Conservation (phyloP, 2,888 invertebrate species). For the Trypoxylon attenuatum region DNA sequence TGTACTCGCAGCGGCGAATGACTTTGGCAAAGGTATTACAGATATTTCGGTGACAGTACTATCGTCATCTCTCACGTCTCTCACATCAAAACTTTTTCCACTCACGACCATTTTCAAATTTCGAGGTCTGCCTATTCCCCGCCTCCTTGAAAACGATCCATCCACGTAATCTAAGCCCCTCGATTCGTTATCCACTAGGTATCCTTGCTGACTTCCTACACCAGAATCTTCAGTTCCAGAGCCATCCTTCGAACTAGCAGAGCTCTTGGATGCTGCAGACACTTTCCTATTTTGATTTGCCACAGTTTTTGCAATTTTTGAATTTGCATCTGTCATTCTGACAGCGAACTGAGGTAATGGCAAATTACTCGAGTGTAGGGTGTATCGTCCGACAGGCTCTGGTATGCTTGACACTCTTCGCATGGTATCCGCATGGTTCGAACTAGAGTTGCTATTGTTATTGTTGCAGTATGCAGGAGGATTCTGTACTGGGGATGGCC, state of each 20-base stretch:
- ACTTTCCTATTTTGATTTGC: conserved; percentile 83
- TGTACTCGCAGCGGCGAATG: conserved; percentile 62
- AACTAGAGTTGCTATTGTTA: too few species aligned
- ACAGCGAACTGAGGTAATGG: conserved; percentile 85
- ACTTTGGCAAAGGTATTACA: conserved; percentile 80
- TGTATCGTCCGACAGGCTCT: conserved; percentile 78
- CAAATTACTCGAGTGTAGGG: conserved; percentile 83
- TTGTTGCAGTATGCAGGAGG: conserved; percentile 36
- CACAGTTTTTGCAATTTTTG: conserved; percentile 83
- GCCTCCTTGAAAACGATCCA: conserved; percentile 62
- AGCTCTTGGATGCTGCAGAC: conserved; percentile 76
- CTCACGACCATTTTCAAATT: conserved; percentile 85
- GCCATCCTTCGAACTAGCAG: conserved; percentile 77
- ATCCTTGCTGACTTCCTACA: conserved; percentile 75
- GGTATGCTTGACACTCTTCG: conserved; percentile 58
- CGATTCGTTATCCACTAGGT: conserved; percentile 61
- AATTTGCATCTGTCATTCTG: conserved; percentile 77
- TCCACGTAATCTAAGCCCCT: conserved; percentile 71
- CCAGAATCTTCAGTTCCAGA: conserved; percentile 82
- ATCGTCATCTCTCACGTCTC: conserved; percentile 82
- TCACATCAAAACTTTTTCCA: conserved; percentile 84
- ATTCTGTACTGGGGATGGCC: conserved; percentile 73
- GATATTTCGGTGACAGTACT: conserved; percentile 80
- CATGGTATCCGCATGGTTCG: conserved; percentile 38
- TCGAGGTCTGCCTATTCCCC: conserved; percentile 77